These are phyloP conservation scores for Holothuria glaberrima DNA, from an alignment of 35 echinoderm and acorn worm genomes.

Conservation along the genomic window DNA sequence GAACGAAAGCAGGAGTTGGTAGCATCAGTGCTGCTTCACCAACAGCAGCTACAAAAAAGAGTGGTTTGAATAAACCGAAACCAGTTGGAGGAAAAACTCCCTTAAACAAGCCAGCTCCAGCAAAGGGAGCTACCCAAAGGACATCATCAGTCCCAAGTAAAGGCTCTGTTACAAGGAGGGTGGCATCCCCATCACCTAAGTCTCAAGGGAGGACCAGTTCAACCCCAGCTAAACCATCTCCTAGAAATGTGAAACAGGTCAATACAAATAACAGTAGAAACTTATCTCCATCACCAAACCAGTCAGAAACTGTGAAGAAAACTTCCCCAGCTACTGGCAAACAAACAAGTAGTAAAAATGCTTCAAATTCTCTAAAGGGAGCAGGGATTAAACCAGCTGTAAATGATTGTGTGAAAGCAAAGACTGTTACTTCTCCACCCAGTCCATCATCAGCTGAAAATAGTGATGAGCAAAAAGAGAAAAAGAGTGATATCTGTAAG, in stretches of 20 bases:
- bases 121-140: neutral
- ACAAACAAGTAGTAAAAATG: neutral
- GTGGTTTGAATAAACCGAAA: constrained; percentile 27
- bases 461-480: neutral
- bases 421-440: neutral
- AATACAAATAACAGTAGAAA: constrained; percentile 50
- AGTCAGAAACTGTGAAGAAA: neutral
- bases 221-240: constrained; percentile 13
- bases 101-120: neutral
- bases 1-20: constrained; percentile 18
- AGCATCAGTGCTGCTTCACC: constrained; percentile 33
- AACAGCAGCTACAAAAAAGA: constrained; percentile 19
- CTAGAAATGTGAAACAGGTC: neutral
- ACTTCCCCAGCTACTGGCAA: neutral
- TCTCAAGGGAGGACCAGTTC: constrained; percentile 29
- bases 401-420: constrained; percentile 11
- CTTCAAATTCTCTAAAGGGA: neutral
- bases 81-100: neutral
- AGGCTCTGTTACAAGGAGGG: neutral
- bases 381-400: neutral
- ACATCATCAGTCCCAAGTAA: constrained; percentile 47
- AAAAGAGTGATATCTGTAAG: constrained; percentile 78
- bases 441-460: neutral
- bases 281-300: constrained; percentile 1
- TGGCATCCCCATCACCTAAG: constrained; percentile 38